A percentile compares a stretch with the other conserved stretches of the same genome.
phyloP scores from a whole-genome alignment of 1,140 invertebrate species.

The Cydia pomonella region DNA sequence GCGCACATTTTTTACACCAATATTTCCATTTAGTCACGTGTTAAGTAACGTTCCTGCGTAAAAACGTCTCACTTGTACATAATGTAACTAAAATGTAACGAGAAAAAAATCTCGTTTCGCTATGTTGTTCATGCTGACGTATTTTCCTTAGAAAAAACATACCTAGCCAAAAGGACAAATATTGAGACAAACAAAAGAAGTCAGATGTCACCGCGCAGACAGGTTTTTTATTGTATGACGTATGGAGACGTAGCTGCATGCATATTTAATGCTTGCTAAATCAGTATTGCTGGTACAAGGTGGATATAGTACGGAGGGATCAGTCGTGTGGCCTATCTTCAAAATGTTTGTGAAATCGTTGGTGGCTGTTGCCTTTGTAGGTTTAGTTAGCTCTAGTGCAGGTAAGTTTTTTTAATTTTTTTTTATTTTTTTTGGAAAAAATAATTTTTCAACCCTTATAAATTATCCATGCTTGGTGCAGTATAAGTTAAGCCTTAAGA shows the following conservation, averaged over 20 bases:
- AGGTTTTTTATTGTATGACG: constrained; percentile 6
- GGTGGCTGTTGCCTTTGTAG: constrained; percentile 4
- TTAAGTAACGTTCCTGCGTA: background rate
- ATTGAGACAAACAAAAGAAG: background rate
- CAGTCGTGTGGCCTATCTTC: background rate
- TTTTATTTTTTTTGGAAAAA: background rate
- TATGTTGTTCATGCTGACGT: background rate
- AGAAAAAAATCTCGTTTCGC: background rate
- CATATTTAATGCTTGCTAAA: constrained; percentile 26
- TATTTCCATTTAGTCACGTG: background rate
- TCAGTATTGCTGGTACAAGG: constrained; percentile 5
- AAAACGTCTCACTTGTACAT: background rate
- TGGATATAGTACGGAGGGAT: background rate
- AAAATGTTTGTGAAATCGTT: constrained; percentile 25
- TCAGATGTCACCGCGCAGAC: background rate
- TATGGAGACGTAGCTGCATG: background rate
- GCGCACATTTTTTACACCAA: no score
- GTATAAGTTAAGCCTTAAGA: no score
- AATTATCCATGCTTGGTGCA: no score
- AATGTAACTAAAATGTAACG: background rate
- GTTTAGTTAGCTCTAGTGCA: constrained; percentile 5
- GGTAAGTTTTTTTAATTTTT: background rate
- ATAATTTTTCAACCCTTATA: background rate
- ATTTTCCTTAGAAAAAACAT: background rate
- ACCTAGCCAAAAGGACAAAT: background rate